phyloP scores from a whole-genome alignment of 2,113 vertebrate genomes.

The Nesogale talazaci region DNA sequence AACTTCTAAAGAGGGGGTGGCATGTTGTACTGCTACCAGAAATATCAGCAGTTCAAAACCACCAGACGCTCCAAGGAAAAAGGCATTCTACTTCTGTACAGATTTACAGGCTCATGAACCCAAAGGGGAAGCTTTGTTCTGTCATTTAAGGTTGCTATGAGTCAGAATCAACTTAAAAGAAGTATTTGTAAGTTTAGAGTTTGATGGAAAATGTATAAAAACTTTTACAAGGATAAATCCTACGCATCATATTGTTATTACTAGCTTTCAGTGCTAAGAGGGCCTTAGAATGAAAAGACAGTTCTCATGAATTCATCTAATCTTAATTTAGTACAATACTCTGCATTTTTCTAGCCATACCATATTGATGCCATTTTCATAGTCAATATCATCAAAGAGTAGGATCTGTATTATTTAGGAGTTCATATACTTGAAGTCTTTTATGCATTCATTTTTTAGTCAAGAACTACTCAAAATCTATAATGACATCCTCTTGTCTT shows the following conservation, averaged over 20 bases:
- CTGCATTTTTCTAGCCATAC: background rate
- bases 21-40: too few species aligned
- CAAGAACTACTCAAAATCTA: background rate
- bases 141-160: too few species aligned
- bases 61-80: too few species aligned
- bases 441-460: background rate
- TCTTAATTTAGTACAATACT: slow-evolving; percentile 18
- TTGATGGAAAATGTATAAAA: background rate
- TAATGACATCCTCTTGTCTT: too few species aligned
- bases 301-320: slow-evolving; percentile 26
- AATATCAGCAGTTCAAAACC: too few species aligned
- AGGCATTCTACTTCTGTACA: too few species aligned
- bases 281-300: background rate
- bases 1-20: background rate
- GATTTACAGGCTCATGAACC: too few species aligned
- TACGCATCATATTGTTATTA: background rate
- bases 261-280: background rate
- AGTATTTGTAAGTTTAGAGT: too few species aligned
- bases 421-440: background rate
- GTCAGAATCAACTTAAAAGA: too few species aligned
- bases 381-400: background rate
- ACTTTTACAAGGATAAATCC: background rate
- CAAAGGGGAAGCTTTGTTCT: too few species aligned
- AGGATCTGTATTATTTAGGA: background rate
- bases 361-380: background rate